Evolutionary conservation across 2,888 invertebrate species (phyloP).

Genomic region (Aricia artaxerxes): DNA sequence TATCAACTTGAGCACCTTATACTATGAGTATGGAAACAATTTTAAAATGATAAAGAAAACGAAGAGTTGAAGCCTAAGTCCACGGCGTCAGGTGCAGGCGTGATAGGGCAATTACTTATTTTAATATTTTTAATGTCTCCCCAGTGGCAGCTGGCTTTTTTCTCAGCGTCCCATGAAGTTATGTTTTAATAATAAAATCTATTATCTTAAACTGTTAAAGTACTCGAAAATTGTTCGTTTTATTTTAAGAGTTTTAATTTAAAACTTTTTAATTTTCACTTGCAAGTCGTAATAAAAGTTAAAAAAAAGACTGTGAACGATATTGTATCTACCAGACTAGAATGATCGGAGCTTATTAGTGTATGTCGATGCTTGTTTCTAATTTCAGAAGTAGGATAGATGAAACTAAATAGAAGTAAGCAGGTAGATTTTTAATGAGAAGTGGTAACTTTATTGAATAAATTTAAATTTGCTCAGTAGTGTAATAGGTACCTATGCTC

Average conservation of each 20-base stretch:
- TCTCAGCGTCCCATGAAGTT: slow-evolving; percentile 45
- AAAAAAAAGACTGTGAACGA: not conserved
- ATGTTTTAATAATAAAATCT: slow-evolving; percentile 27
- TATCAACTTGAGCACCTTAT: not conserved
- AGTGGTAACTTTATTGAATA: too few species aligned
- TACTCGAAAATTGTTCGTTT: slow-evolving; percentile 14
- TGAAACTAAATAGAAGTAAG: not conserved
- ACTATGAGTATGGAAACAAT: not conserved
- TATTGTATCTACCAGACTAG: slow-evolving; percentile 9
- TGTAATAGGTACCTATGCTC: too few species aligned
- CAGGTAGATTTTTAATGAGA: not conserved
- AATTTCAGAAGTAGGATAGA: not conserved
- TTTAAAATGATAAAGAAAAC: slow-evolving; percentile 19
- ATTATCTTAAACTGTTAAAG: slow-evolving; percentile 22
- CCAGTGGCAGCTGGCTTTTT: slow-evolving; percentile 51
- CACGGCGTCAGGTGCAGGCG: slow-evolving; percentile 62
- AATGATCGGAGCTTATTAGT: slow-evolving; percentile 1
- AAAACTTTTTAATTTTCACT: slow-evolving; percentile 4
- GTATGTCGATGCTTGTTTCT: not conserved
- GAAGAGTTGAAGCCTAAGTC: slow-evolving; percentile 44
- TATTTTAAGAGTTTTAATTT: not conserved
- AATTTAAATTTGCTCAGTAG: too few species aligned
- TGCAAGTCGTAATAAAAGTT: not conserved
- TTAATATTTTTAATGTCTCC: slow-evolving; percentile 72
- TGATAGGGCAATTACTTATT: slow-evolving; percentile 75